phyloP scores from a whole-genome alignment of 1,140 invertebrate genomes.

The Lethrus apterus region DNA sequence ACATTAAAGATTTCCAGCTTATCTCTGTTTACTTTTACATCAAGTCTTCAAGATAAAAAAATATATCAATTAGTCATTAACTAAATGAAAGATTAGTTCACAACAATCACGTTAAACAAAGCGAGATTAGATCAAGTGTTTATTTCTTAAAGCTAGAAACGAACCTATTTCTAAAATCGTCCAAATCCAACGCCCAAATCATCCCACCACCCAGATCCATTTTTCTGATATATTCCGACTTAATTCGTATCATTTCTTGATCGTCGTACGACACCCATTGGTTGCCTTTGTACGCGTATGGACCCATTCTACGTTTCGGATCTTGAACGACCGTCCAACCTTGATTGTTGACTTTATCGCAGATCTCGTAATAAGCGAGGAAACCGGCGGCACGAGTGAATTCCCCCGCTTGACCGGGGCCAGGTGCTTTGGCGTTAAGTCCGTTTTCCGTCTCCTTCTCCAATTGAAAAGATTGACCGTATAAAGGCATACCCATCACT shows the following conservation, averaged over 20 bases:
- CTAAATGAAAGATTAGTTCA: too few relatives aligned
- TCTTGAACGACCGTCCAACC: slow-evolving; percentile 77
- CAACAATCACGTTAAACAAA: too few relatives aligned
- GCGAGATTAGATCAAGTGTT: too few relatives aligned
- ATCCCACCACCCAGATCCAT: slow-evolving; percentile 78
- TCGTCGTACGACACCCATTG: slow-evolving; percentile 91
- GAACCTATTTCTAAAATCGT: slow-evolving; percentile 68
- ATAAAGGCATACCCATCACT: slow-evolving; percentile 85
- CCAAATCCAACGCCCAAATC: slow-evolving; percentile 86
- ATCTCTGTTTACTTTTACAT: too few relatives aligned
- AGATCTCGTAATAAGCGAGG: slow-evolving; percentile 86
- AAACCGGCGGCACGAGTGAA: slow-evolving; percentile 79
- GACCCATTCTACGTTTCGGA: slow-evolving; percentile 67
- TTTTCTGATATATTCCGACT: slow-evolving; percentile 66
- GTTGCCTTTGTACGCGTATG: slow-evolving; percentile 75
- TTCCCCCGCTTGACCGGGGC: slow-evolving; percentile 68
- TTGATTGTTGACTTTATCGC: slow-evolving; percentile 63
- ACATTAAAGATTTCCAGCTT: too few relatives aligned
- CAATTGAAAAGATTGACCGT: slow-evolving; percentile 77
- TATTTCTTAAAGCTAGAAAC: slow-evolving; percentile 5
- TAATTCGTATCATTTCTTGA: slow-evolving; percentile 65
- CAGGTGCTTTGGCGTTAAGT: slow-evolving; percentile 65
- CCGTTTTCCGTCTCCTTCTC: slow-evolving; percentile 51
- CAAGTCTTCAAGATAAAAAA: too few relatives aligned
- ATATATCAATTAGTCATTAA: too few relatives aligned